A percentile compares a stretch with the other conserved stretches of the same genome.
phyloP scores from a whole-genome alignment of 1,140 invertebrate species.

The Lepidurus apus region DNA sequence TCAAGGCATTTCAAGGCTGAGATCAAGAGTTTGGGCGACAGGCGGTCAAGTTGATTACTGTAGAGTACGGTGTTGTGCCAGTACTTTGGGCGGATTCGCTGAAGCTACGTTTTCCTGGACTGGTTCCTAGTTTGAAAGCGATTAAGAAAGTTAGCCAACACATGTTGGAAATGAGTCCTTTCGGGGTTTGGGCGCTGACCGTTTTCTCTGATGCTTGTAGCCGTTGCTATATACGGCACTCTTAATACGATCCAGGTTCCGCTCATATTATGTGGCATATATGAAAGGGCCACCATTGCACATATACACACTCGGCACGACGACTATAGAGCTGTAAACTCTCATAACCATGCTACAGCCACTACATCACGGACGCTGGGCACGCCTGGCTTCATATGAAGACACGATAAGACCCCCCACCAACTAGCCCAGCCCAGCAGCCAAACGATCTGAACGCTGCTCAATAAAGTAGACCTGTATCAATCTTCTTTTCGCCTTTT shows the following conservation, averaged over 20 bases:
- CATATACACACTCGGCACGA: constrained; percentile 2
- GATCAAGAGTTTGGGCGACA: no score
- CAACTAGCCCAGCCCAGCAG: neutral
- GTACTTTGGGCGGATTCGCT: neutral
- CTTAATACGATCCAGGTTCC: constrained; percentile 21
- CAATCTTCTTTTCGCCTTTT: neutral
- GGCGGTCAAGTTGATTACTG: no score
- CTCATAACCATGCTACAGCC: constrained; percentile 18
- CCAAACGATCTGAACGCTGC: constrained; percentile 10
- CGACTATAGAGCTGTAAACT: constrained; percentile 18
- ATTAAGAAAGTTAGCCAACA: neutral
- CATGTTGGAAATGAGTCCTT: constrained; percentile 13
- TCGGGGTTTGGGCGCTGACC: neutral
- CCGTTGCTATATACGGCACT: constrained; percentile 21
- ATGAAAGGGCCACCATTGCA: constrained; percentile 3
- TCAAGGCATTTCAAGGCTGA: no score
- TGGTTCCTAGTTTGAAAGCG: neutral
- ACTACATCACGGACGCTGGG: constrained; percentile 17
- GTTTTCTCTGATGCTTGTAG: neutral
- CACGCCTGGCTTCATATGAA: constrained; percentile 17
- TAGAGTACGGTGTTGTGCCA: no score
- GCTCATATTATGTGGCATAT: constrained; percentile 22
- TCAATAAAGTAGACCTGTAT: constrained; percentile 16
- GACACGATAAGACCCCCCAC: constrained; percentile 20
- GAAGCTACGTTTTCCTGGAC: neutral